A percentile compares a stretch with the other conserved stretches of the same genome.
Conservation (phyloP, 2,888 invertebrate species). For the Nymphalis polychloros region DNA sequence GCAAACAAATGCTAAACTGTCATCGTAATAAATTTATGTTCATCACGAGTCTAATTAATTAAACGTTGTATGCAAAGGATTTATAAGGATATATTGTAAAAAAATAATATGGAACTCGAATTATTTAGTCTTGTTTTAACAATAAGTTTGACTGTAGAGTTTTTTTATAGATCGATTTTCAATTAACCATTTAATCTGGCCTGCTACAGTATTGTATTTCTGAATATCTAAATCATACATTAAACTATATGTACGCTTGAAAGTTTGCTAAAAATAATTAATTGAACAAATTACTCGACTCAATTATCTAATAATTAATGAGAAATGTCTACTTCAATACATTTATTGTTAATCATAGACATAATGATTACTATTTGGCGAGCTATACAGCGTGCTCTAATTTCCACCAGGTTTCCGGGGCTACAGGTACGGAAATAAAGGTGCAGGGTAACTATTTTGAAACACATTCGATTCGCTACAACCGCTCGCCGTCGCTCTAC, state of each 20-base stretch:
- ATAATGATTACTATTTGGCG: slow-evolving; percentile 7
- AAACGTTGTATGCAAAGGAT: slow-evolving; percentile 6
- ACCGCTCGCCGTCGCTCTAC: slow-evolving; percentile 66
- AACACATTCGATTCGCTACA: slow-evolving; percentile 58
- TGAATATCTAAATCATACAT: too few species aligned
- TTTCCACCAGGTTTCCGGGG: slow-evolving; percentile 39
- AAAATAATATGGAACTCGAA: background rate
- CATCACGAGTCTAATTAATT: slow-evolving; percentile 8
- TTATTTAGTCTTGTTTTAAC: background rate
- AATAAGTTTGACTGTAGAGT: background rate
- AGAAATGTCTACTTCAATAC: too few species aligned
- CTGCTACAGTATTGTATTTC: too few species aligned
- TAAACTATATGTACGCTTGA: too few species aligned
- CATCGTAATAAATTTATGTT: slow-evolving; percentile 9
- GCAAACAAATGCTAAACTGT: slow-evolving; percentile 4
- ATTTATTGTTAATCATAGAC: slow-evolving; percentile 6
- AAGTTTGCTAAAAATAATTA: too few species aligned
- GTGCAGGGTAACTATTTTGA: slow-evolving; percentile 56
- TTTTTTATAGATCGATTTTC: too few species aligned
- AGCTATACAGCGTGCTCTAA: slow-evolving; percentile 25
- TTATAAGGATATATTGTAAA: background rate
- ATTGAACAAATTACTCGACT: too few species aligned
- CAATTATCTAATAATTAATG: too few species aligned
- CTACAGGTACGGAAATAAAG: slow-evolving; percentile 39
- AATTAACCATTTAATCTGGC: too few species aligned